These are phyloP conservation scores for Pseudomyrmex concolor DNA, from an alignment of 1,140 invertebrate species.

Conservation along the genomic window DNA sequence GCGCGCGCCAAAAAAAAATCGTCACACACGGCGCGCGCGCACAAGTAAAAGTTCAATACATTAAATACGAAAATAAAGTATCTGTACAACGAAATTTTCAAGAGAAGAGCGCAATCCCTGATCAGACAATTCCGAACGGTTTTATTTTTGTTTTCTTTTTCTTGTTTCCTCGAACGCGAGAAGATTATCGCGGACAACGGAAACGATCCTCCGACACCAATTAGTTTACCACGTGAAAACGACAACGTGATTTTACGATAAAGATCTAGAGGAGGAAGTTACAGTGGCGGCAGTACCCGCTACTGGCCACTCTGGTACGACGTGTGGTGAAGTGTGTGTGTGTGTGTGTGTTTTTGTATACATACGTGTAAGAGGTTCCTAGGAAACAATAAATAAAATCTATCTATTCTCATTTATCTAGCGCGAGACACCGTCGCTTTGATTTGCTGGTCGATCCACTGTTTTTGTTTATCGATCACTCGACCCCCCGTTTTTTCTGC, in stretches of 20 bases:
- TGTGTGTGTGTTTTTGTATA: slow-evolving; percentile 1
- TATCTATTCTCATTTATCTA: slow-evolving; percentile 81
- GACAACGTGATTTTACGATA: slow-evolving; percentile 44
- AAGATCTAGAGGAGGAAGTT: slow-evolving; percentile 69
- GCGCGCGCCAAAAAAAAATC: neutral
- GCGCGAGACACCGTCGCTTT: slow-evolving; percentile 77
- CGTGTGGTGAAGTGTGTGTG: slow-evolving; percentile 24
- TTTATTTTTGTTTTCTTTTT: too few species aligned
- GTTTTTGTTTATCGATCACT: slow-evolving; percentile 6
- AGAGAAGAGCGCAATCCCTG: slow-evolving; percentile 1
- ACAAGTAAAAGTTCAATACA: slow-evolving; percentile 27
- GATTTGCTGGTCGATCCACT: slow-evolving; percentile 76
- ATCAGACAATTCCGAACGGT: neutral
- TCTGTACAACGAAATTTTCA: slow-evolving; percentile 75
- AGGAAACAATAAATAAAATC: slow-evolving; percentile 85
- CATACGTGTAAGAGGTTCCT: slow-evolving; percentile 67
- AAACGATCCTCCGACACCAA: slow-evolving; percentile 43
- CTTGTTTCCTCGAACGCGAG: neutral
- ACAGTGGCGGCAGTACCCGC: slow-evolving; percentile 76
- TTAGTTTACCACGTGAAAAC: slow-evolving; percentile 61
- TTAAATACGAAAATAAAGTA: slow-evolving; percentile 68
- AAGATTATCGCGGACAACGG: slow-evolving; percentile 27
- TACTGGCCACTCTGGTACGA: slow-evolving; percentile 77
- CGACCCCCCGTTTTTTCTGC: neutral
- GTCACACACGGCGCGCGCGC: slow-evolving; percentile 1